These are phyloP conservation scores for Cephus pygmeus DNA, from an alignment of 2,888 invertebrate species.

Conservation along the genomic window DNA sequence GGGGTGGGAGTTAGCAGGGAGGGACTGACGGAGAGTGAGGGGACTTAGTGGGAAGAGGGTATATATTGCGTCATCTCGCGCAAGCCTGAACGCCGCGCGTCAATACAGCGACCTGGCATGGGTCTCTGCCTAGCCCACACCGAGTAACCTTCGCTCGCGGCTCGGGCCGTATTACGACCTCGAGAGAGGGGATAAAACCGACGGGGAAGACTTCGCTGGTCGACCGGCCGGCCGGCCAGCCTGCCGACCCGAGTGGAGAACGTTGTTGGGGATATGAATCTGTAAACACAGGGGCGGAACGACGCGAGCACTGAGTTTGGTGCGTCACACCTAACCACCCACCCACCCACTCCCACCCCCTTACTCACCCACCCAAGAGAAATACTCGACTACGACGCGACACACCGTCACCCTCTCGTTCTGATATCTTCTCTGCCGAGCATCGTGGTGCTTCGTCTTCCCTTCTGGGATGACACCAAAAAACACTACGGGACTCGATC, in stretches of 20 bases:
- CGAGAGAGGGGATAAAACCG: constrained; percentile 10
- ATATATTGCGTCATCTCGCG: constrained; percentile 61
- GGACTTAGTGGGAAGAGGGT: constrained; percentile 11
- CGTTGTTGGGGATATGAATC: constrained; percentile 32
- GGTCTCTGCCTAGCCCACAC: constrained; percentile 9
- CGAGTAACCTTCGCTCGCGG: constrained; percentile 8
- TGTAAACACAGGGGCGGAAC: constrained; percentile 42
- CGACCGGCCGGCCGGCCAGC: not conserved
- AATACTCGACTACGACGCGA: not conserved
- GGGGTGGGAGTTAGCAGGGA: not conserved
- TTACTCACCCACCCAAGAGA: not conserved
- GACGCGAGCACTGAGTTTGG: constrained; percentile 9
- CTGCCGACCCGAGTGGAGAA: constrained; percentile 10
- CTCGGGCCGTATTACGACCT: not conserved
- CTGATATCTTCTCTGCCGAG: not conserved
- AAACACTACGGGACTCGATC: not conserved
- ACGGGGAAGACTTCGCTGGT: constrained; percentile 6
- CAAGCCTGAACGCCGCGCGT: constrained; percentile 57
- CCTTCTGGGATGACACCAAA: constrained; percentile 14
- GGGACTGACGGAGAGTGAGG: constrained; percentile 2
- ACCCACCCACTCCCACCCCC: no score
- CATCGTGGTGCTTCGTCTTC: not conserved
- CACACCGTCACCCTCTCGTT: not conserved
- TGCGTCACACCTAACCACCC: not conserved
- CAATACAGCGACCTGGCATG: constrained; percentile 50